Evolutionary conservation across 2,797 vertebrate genomes (phyloP).

Genomic region (Toxotes lorentzi): DNA sequence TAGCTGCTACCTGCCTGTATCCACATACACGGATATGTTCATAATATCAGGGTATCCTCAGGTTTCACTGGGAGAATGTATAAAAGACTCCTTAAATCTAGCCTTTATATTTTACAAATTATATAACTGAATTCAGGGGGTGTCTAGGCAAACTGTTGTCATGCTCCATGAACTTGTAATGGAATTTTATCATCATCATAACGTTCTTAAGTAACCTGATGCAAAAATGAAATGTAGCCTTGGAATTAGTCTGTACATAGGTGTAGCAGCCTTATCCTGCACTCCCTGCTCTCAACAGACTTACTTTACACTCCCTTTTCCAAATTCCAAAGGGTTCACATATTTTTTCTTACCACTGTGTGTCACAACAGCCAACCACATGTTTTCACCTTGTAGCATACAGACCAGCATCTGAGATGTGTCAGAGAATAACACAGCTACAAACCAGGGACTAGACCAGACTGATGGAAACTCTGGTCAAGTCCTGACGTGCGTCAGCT

Average conservation of each 20-base stretch:
- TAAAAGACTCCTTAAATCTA: neutral
- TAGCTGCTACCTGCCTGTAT: conserved; percentile 2
- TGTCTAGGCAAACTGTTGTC: neutral
- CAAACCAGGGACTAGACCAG: conserved; percentile 20
- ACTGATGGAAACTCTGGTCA: conserved; percentile 17
- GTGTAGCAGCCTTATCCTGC: too few relatives aligned
- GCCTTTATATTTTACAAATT: neutral
- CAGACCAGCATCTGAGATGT: neutral
- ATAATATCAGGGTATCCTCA: neutral
- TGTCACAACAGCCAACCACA: neutral
- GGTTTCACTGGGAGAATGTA: neutral
- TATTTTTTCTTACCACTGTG: neutral
- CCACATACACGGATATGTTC: neutral
- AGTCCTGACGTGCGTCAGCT: conserved; percentile 32
- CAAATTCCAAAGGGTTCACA: too few relatives aligned
- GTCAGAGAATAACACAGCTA: neutral
- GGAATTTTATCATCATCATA: too few relatives aligned
- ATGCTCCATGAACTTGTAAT: conserved; percentile 2
- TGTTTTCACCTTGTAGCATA: neutral
- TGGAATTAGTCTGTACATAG: too few relatives aligned
- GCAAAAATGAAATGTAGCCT: too few relatives aligned
- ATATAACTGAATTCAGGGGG: neutral
- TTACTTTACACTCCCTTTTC: too few relatives aligned
- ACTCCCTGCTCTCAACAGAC: too few relatives aligned
- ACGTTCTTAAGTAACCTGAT: too few relatives aligned